These are phyloP conservation scores for Drosophila lacertosa DNA, from an alignment of 1,140 invertebrate species.

Conservation along the genomic window DNA sequence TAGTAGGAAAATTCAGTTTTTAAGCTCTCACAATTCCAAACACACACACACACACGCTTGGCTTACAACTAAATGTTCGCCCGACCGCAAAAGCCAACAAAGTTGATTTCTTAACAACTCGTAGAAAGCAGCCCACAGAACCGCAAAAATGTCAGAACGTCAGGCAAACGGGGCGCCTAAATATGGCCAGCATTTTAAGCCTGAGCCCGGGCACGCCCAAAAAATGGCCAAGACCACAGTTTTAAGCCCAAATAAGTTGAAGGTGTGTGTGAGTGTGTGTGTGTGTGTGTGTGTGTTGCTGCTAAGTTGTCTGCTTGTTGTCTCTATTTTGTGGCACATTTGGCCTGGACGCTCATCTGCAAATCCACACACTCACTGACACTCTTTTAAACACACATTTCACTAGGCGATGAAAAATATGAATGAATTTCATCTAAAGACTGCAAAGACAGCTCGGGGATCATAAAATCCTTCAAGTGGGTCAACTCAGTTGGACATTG, in stretches of 20 bases:
- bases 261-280: not conserved
- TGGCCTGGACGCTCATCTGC: slow-evolving; percentile 34
- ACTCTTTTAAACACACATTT: slow-evolving; percentile 13
- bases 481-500: not conserved
- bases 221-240: slow-evolving; percentile 65
- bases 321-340: slow-evolving; percentile 66
- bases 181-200: slow-evolving; percentile 24
- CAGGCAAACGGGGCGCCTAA: slow-evolving; percentile 39
- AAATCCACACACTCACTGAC: slow-evolving; percentile 31
- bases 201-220: slow-evolving; percentile 23
- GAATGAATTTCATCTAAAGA: slow-evolving; percentile 72
- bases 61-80: slow-evolving; percentile 50
- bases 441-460: slow-evolving; percentile 24
- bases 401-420: slow-evolving; percentile 57
- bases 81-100: slow-evolving; percentile 71
- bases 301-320: slow-evolving; percentile 75
- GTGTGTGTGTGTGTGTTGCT: slow-evolving; percentile 47
- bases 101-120: slow-evolving; percentile 78
- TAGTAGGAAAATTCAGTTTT: slow-evolving; percentile 73
- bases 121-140: slow-evolving; percentile 45
- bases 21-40: slow-evolving; percentile 54
- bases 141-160: slow-evolving; percentile 57
- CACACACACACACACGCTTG: not conserved
- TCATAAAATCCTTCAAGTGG: slow-evolving; percentile 2
- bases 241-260: slow-evolving; percentile 56